phyloP scores from a whole-genome alignment of 2,888 invertebrate species.

The Nyleta sp. region DNA sequence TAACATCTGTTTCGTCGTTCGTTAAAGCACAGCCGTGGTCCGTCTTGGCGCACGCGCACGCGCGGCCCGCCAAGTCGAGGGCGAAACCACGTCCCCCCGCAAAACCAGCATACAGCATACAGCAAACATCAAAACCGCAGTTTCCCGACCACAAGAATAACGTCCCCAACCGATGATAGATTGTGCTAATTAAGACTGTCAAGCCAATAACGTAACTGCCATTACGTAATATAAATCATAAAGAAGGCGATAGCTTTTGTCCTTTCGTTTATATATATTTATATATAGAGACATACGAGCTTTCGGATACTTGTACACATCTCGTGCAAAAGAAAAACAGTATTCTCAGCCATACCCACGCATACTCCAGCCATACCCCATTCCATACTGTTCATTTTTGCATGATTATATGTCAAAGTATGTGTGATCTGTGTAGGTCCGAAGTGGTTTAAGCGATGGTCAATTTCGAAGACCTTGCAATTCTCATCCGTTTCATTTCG shows the following conservation, averaged over 20 bases:
- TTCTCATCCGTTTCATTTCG: too few species aligned
- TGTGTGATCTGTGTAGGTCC: too few species aligned
- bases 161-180: conserved; percentile 60
- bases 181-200: conserved; percentile 67
- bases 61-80: conserved; percentile 6
- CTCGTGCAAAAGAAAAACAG: conserved; percentile 33
- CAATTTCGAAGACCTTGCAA: too few species aligned
- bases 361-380: conserved; percentile 47
- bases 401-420: conserved; percentile 30
- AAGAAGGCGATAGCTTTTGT: conserved; percentile 1
- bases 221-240: conserved; percentile 14
- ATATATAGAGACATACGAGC: conserved; percentile 38
- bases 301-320: conserved; percentile 32
- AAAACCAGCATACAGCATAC: conserved; percentile 44
- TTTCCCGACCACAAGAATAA: conserved; percentile 62
- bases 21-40: conserved; percentile 28
- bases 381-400: conserved; percentile 31
- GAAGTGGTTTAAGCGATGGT: too few species aligned
- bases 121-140: conserved; percentile 63
- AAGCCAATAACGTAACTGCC: conserved; percentile 25
- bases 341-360: conserved; percentile 38
- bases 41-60: not conserved
- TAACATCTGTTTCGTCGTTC: not conserved
- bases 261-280: conserved; percentile 35
- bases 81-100: not conserved